Evolutionary conservation across 2,888 invertebrate species (phyloP).

Genomic region (Plebejus argus): DNA sequence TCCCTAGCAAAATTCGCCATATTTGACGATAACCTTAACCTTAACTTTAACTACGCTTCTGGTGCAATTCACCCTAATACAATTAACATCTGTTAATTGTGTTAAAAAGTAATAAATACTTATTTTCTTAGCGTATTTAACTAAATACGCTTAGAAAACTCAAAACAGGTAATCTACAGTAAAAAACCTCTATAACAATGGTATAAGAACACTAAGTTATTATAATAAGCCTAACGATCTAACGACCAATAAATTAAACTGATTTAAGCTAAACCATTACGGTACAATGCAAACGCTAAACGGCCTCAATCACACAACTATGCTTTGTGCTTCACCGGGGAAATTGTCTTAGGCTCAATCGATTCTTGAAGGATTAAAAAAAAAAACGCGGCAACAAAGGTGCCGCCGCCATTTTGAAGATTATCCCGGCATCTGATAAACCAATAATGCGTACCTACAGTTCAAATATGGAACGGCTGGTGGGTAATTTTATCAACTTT

Average conservation of each 20-base stretch:
- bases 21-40: no score
- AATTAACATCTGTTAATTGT: no score
- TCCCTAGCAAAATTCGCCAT: no score
- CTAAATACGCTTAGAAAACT: neutral
- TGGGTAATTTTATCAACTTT: slow-evolving; percentile 29
- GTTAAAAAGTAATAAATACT: no score
- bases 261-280: slow-evolving; percentile 22
- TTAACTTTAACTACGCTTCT: no score
- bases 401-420: slow-evolving; percentile 70
- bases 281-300: slow-evolving; percentile 16
- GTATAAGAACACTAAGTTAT: neutral
- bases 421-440: slow-evolving; percentile 75
- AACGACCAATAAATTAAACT: neutral
- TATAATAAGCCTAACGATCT: neutral
- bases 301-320: slow-evolving; percentile 55
- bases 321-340: slow-evolving; percentile 73
- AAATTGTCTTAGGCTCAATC: slow-evolving; percentile 68
- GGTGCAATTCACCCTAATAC: no score
- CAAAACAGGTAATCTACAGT: neutral
- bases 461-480: slow-evolving; percentile 53
- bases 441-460: slow-evolving; percentile 69
- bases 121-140: no score
- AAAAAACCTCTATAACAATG: neutral
- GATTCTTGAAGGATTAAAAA: slow-evolving; percentile 66
- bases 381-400: slow-evolving; percentile 68